Base-by-base conservation (phyloP, 2,888 invertebrate genomes). In the Nephrocerus scutellatus region DNA sequence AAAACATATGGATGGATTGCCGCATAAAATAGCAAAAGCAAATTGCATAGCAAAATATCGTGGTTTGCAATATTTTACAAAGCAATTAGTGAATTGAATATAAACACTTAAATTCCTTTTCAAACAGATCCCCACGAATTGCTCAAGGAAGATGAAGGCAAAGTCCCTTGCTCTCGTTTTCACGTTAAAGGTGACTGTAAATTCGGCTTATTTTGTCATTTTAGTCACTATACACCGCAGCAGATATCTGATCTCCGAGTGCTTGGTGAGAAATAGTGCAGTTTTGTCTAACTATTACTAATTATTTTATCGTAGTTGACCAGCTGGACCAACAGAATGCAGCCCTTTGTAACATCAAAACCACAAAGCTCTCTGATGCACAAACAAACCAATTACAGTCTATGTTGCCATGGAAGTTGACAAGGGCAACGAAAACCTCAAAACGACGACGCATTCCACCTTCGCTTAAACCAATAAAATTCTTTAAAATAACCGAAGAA, bases 21-120 rank as follows among this genome's bases (percentile, higher is more conserved):
- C 52, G 10, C 68, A 68, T 41, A 61, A 57, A 14, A 57, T 60
- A 6, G 59, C 60, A 3, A 64, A 59, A 41, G 43, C 53, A 1
- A 54, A 57, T 5, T 59, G 60, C 22, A 51, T 65, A 29, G 44
- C 41, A 20, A 39, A 34, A 8, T 49, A 32, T 15, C 42, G 41
- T 44, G 49, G 54, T 52, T 38, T 2, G 26, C 15, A 26, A 4
- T 19, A 12, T 19, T 30, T 19, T 18, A 14, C 9, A 26, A 20
- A 22, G 10, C 18, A 9, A 21, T 3, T 5, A 18, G n/a, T 9
- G 12, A 10, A 22, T 5, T 5, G 13, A 13, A 8, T 26, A 9
- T 12, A 15, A 22, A 36, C 5, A 28, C n/a, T 22, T 29, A n/a
- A n/a, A n/a, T 14, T 15, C 21, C 30, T 15, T 33, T 23, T 23